Percentiles rank a stretch among this genome's conserved stretches.
phyloP scores from a whole-genome alignment of 2,797 vertebrate species.

The Erpetoichthys calabaricus region DNA sequence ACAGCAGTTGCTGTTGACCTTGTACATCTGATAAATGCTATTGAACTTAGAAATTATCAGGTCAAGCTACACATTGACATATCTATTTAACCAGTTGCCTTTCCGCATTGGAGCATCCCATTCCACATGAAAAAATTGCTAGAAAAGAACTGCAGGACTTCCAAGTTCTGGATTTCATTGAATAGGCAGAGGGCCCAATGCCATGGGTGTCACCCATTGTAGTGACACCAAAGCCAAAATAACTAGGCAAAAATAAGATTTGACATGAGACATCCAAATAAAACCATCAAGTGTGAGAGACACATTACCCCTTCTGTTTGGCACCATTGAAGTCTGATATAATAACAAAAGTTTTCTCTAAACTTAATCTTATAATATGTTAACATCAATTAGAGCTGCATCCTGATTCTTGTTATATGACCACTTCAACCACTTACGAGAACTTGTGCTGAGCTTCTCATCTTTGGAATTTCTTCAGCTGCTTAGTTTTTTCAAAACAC shows the following conservation, averaged over 20 bases:
- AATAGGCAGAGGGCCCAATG: not conserved
- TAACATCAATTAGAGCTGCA: too few relatives aligned
- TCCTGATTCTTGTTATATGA: not conserved
- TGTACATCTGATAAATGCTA: too few relatives aligned
- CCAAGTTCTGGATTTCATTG: not conserved
- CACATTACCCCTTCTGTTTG: conserved; percentile 1
- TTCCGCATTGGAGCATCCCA: not conserved
- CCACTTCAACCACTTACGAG: not conserved
- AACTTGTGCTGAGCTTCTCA: not conserved
- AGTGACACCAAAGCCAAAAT: not conserved
- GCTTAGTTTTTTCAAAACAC: too few relatives aligned
- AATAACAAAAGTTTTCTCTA: not conserved
- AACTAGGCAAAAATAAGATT: not conserved
- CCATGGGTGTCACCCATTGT: not conserved
- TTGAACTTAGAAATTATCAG: too few relatives aligned
- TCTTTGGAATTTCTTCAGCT: too few relatives aligned
- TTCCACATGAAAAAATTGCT: not conserved
- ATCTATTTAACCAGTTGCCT: not conserved
- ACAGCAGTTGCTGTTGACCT: too few relatives aligned
- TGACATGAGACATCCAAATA: not conserved
- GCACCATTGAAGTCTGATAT: not conserved
- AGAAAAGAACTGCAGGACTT: not conserved
- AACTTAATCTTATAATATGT: not conserved
- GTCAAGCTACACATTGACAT: not conserved
- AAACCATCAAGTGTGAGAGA: not conserved